Conservation (phyloP, 1,140 invertebrate species). For the Sinella curviseta region DNA sequence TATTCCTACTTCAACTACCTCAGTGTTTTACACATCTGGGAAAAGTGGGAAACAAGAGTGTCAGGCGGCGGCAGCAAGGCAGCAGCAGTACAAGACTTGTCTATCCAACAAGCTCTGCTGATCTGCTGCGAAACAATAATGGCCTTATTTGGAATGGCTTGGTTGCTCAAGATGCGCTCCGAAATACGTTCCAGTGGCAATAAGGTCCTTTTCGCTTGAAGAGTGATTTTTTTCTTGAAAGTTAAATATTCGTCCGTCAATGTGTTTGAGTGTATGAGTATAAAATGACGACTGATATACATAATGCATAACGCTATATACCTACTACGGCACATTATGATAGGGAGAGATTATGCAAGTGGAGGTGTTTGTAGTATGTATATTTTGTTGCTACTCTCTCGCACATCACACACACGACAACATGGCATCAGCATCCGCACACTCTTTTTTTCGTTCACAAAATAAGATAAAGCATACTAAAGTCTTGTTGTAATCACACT, state of each 20-base stretch:
- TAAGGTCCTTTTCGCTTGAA: slow-evolving; percentile 17
- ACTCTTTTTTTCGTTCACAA: not conserved
- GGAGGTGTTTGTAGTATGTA: not conserved
- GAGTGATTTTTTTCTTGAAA: not conserved
- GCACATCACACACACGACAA: not conserved
- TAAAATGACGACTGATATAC: not conserved
- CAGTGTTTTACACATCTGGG: not conserved
- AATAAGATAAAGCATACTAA: not conserved
- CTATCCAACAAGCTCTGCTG: not conserved
- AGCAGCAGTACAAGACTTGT: slow-evolving; percentile 1
- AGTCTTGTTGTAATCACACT: slow-evolving; percentile 6
- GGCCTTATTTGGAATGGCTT: slow-evolving; percentile 82
- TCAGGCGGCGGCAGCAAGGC: not conserved
- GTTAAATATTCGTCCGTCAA: not conserved
- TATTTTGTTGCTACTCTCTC: not conserved
- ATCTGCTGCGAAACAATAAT: slow-evolving; percentile 57
- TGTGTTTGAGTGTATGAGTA: too few species aligned
- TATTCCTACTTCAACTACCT: not conserved
- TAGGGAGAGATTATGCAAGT: too few species aligned
- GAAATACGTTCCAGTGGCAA: slow-evolving; percentile 61
- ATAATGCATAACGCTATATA: too few species aligned
- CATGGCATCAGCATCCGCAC: too few species aligned
- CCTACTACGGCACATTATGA: too few species aligned
- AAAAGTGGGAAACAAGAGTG: not conserved
- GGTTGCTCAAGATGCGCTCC: slow-evolving; percentile 73